Evolutionary conservation across 2,113 vertebrate species (phyloP).

Genomic region (Odontesthes bonariensis): DNA sequence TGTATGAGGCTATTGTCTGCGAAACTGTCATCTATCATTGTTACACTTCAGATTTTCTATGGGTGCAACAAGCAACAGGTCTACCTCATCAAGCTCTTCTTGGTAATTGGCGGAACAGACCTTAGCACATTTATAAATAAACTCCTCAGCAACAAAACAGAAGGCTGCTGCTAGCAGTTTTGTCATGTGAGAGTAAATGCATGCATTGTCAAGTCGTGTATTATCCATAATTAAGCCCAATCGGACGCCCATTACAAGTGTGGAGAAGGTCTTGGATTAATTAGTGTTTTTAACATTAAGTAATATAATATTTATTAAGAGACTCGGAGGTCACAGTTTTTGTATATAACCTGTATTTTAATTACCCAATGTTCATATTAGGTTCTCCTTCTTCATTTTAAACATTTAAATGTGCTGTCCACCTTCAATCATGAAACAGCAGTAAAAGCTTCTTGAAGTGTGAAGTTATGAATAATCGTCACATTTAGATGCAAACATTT

Average conservation of each 20-base stretch:
- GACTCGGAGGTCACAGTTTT: not conserved
- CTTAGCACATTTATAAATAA: slow-evolving; percentile 19
- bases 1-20: not conserved
- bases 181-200: not conserved
- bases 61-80: not conserved
- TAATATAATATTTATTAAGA: not conserved
- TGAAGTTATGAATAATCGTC: not conserved
- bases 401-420: not conserved
- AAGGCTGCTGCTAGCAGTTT: not conserved
- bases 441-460: slow-evolving; percentile 4
- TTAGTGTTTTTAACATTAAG: not conserved
- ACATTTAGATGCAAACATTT: slow-evolving; percentile 1
- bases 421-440: not conserved
- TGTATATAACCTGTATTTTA: not conserved
- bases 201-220: not conserved
- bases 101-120: slow-evolving; percentile 5
- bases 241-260: slow-evolving; percentile 1
- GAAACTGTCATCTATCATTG: not conserved
- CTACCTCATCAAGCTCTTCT: not conserved
- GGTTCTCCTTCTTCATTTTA: not conserved
- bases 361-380: not conserved
- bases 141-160: slow-evolving; percentile 1
- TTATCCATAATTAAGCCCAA: slow-evolving; percentile 6
- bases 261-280: not conserved
- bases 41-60: not conserved